Evolutionary conservation across 2,888 invertebrate species (phyloP), one percentile per base, ranked within the genome.

Genomic region (Caenorhabditis sinica): DNA sequence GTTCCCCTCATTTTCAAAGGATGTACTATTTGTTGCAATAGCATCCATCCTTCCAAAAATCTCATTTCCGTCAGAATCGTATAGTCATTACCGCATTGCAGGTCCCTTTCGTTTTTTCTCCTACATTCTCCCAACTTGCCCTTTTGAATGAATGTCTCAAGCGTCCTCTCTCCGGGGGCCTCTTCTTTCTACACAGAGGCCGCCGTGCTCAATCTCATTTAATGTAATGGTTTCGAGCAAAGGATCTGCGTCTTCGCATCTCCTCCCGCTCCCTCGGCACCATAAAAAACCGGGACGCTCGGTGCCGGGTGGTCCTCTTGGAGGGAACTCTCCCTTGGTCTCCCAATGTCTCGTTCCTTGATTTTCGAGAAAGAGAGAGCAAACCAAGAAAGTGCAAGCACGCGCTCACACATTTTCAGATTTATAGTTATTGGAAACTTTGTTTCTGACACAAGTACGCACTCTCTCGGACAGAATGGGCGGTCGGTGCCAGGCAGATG

Each of bases 181-280:
- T 36, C 43, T 77, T 53, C 69, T 63, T 53, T 20, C n/a, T 40
- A 13, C 40, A 40, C 40, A 40, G 58, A 49, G 30, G 45, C 20
- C 60, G 43, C 73, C 58, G 73, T 65, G 58, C 73, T 73, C 80
- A 81, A 81, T 81, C 80, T 81, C 80, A 73, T 81, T 81, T 73
- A 81, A 81, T 81, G 80, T 81, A 81, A 81, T 81, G 73, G 80
- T 81, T 72, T 49, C 58, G 45, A 51, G 36, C 58, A 9, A n/a
- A 60, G 45, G 28, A 66, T 73, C 73, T 73, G 49, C 43, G 45
- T 45, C 45, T 61, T 49, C 17, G 6, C 36, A 40, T 45, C 45
- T 25, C 43, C 25, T 40, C 8, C 15, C 53, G 53, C 71, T 71
- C 69, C 20, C 75, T 69, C 45, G 33, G 20, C 61, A 36, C 71